These are phyloP conservation scores for Gallinago jamesoni DNA, from an alignment of 2,113 vertebrate genomes.

Conservation along the genomic window DNA sequence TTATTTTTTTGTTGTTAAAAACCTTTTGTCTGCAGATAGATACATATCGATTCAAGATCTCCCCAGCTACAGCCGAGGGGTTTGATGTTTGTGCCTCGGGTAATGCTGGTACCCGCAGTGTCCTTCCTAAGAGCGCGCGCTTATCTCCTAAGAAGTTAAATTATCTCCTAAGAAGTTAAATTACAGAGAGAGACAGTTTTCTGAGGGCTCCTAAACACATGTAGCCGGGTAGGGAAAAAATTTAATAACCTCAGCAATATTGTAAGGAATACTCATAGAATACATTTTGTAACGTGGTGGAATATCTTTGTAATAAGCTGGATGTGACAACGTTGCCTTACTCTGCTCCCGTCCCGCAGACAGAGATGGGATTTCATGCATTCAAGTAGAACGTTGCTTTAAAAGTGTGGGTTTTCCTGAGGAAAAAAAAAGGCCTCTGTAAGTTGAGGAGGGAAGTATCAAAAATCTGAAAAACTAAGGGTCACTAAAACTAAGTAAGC, in stretches of 20 bases:
- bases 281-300: neutral
- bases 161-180: neutral
- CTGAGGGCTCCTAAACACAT: neutral
- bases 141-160: neutral
- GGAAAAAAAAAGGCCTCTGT: neutral
- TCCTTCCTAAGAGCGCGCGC: neutral
- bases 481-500: too few species aligned
- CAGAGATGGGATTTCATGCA: neutral
- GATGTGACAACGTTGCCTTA: neutral
- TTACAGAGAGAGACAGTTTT: neutral
- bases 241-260: neutral
- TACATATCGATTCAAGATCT: neutral
- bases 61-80: neutral
- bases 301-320: neutral
- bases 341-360: neutral
- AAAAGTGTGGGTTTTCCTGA: neutral
- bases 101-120: neutral
- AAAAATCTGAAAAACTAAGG: neutral
- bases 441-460: accelerated
- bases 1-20: too few species aligned
- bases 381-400: neutral
- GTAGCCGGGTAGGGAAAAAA: neutral
- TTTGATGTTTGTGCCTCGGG: neutral
- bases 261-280: neutral
- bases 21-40: neutral